Evolutionary conservation across 1,140 invertebrate species (phyloP), one percentile per base, ranked within the genome.

Genomic region (Phthorimaea operculella): DNA sequence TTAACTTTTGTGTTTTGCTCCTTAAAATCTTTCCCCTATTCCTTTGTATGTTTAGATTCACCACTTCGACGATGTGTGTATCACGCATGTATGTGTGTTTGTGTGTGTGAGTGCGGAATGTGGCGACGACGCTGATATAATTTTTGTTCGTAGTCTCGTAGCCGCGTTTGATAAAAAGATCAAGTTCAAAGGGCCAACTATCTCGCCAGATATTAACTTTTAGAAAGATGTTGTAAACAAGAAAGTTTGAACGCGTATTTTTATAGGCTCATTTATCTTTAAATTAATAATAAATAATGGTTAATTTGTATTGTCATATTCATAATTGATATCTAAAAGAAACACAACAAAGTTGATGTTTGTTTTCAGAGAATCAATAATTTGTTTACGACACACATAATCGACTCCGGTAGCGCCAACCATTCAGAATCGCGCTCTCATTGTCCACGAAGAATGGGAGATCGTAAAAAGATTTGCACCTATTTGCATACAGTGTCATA

Each of bases 111-210:
- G 61, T 66, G 68, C 67, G 70, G 72, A 77, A 79, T 77, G 73
- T 67, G 68, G 60, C 66, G 63, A 57, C 60, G 60, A 58, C 61
- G 70, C 66, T 72, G 74, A 77, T 77, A 78, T 74, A 67, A 75
- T 70, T 76, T 70, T 75, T 66, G 58, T 59, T 63, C 21, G 21
- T 28, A 28, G 6, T 4, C 21, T 70, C 64, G 64, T 59, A 70
- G 64, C 59, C 56, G 66, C 66, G 62, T 64, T 73, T 74, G 76
- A 81, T 79, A 81, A 79, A 76, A 72, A 76, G 73, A 81, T 79
- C 78, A 81, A 81, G 78, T 81, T 81, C 78, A 79, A 78, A 76
- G 72, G 71, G 74, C 62, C 69, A 70, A 58, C 52, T 52, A 59
- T 55, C 54, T 42, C 50, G 45, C 55, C 18, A 28, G 51, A 56